These are phyloP conservation scores for Helleia helle DNA, from an alignment of 2,888 invertebrate species.

Conservation along the genomic window DNA sequence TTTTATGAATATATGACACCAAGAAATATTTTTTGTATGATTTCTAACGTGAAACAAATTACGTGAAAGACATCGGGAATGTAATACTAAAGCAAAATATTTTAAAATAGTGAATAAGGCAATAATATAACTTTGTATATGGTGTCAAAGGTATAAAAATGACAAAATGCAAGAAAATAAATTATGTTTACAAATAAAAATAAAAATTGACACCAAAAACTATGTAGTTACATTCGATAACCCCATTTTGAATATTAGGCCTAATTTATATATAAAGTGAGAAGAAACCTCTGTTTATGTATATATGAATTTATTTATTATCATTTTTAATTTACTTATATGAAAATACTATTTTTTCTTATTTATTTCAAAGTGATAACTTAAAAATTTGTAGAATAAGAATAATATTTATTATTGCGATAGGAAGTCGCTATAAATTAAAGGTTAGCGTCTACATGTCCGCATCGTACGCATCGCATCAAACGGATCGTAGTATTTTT, in stretches of 20 bases:
- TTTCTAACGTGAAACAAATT: no score
- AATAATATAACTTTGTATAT: no score
- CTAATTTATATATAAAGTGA: not conserved
- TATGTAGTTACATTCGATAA: not conserved
- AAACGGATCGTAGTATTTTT: no score
- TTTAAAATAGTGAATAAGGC: no score
- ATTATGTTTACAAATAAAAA: no score
- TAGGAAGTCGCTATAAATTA: not conserved
- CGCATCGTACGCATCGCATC: no score
- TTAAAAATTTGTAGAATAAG: conserved; percentile 4
- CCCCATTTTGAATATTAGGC: not conserved
- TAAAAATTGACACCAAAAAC: not conserved
- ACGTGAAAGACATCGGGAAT: not conserved
- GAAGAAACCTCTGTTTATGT: conserved; percentile 1
- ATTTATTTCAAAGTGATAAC: conserved; percentile 1
- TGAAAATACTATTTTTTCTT: not conserved
- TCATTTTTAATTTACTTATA: not conserved
- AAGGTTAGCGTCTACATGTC: no score
- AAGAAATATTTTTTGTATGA: no score
- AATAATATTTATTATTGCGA: conserved; percentile 1
- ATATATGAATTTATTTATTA: conserved; percentile 4
- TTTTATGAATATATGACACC: no score
- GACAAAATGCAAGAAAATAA: no score
- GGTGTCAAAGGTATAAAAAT: no score
- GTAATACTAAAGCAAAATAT: not conserved